Evolutionary conservation across 2,113 vertebrate genomes (phyloP), one percentile per base, ranked within the genome.

Genomic region (Choloepus hoffmanni): DNA sequence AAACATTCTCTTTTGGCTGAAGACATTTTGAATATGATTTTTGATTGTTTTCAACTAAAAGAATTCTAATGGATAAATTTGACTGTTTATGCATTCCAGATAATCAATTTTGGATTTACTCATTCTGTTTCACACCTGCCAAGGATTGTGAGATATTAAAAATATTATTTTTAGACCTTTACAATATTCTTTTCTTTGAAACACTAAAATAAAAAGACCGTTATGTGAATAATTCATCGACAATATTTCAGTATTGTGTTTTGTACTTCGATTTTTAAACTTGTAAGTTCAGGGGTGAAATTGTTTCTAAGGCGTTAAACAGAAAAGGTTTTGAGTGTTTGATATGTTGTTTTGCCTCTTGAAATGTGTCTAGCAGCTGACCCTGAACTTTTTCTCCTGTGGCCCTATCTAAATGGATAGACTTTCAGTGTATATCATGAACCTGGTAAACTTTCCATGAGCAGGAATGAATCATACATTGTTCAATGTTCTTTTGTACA

Each of bases 261-360:
- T 68, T 88, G 70, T 24, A 62, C 16, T 93, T 92, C 81, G 45
- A 84, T 96, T 82, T 95, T 96, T 62, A 87, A 92, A 58, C 18
- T 50, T 91, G 36, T 89, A 77, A 36, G 1, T 74, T 89, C 24
- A 81, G 10, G 26, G 23, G 26, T 36, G 15, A 60, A 94, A 12
- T 62, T 73, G 45, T 74, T 94, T 85, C 45, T 85, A 92, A 88
- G 28, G 12, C 5, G 86, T 96, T 79, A 91, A 40, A 58, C 21
- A 76, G 88, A 87, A 28, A 73, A 45, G 19, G n/a, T 86, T 96
- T 94, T 86, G 1, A 92, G 26, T n/a, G 77, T 82, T 85, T 94
- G 65, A 87, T 43, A 0, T n/a, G 43, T 26, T 68, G 4, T 92
- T 81, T 81, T 91, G 2, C 26, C 30, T 13, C 70, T 19, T 83